phyloP scores from a whole-genome alignment of 2,888 invertebrate species.

The Dryobotodes eremita region DNA sequence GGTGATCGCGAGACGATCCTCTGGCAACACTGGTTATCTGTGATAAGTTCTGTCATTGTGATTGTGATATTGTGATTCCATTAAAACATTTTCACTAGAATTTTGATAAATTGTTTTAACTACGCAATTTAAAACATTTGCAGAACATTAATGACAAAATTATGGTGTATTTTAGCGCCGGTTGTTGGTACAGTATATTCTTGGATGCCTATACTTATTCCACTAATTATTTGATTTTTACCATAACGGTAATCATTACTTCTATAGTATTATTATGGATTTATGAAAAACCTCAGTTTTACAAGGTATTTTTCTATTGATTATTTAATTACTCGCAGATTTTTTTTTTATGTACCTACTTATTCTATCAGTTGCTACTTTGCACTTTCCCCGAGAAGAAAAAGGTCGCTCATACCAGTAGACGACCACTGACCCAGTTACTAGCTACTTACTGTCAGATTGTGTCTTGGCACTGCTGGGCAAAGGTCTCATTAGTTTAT shows the following conservation, averaged over 20 bases:
- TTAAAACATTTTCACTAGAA: not conserved
- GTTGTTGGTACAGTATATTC: constrained; percentile 78
- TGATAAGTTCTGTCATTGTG: not conserved
- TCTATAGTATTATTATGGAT: constrained; percentile 80
- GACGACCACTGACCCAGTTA: not conserved
- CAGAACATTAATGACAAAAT: constrained; percentile 15
- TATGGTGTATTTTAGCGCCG: constrained; percentile 53
- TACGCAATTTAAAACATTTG: not conserved
- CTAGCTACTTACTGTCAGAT: not conserved
- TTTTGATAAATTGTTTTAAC: not conserved
- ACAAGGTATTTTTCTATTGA: constrained; percentile 76
- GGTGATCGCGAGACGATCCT: too few species aligned
- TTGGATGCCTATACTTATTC: constrained; percentile 81
- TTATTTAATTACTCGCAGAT: not conserved
- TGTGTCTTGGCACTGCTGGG: too few species aligned
- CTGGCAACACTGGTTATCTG: too few species aligned
- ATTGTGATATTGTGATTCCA: not conserved
- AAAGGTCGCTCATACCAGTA: not conserved
- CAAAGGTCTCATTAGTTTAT: not conserved
- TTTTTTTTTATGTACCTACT: too few species aligned
- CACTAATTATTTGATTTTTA: constrained; percentile 79
- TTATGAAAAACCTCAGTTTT: constrained; percentile 81
- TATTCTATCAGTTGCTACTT: not conserved
- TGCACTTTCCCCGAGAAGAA: not conserved
- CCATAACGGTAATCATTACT: constrained; percentile 74